phyloP scores from a whole-genome alignment of 2,888 invertebrate genomes.

The Anticlea derivata region DNA sequence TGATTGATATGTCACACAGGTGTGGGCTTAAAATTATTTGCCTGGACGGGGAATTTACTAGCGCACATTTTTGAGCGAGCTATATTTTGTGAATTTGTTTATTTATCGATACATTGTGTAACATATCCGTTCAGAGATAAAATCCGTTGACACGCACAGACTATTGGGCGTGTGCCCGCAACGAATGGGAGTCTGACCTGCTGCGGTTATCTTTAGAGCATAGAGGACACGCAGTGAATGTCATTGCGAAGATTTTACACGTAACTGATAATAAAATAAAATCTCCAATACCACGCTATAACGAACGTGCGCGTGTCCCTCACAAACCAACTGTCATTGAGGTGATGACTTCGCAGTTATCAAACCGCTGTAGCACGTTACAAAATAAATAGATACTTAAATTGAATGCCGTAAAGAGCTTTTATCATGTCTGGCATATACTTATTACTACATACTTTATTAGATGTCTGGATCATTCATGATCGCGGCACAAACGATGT shows the following conservation, averaged over 20 bases:
- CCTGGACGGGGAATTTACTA: too few relatives aligned
- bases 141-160: constrained; percentile 24
- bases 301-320: not conserved
- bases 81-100: not conserved
- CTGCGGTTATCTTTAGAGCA: constrained; percentile 74
- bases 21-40: too few relatives aligned
- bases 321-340: not conserved
- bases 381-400: too few relatives aligned
- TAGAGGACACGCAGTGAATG: constrained; percentile 63
- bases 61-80: too few relatives aligned
- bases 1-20: too few relatives aligned
- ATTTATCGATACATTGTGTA: constrained; percentile 10
- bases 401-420: too few relatives aligned
- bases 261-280: constrained; percentile 42
- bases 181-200: constrained; percentile 52
- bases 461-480: too few relatives aligned
- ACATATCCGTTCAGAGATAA: constrained; percentile 10
- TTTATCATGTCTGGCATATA: too few relatives aligned
- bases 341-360: not conserved
- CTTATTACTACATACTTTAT: too few relatives aligned
- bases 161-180: constrained; percentile 67
- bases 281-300: constrained; percentile 18
- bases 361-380: too few relatives aligned
- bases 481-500: too few relatives aligned
- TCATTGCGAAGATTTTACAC: constrained; percentile 53